Base-by-base conservation (phyloP, 2,888 invertebrate genomes). In the Watsonalla cultraria region DNA sequence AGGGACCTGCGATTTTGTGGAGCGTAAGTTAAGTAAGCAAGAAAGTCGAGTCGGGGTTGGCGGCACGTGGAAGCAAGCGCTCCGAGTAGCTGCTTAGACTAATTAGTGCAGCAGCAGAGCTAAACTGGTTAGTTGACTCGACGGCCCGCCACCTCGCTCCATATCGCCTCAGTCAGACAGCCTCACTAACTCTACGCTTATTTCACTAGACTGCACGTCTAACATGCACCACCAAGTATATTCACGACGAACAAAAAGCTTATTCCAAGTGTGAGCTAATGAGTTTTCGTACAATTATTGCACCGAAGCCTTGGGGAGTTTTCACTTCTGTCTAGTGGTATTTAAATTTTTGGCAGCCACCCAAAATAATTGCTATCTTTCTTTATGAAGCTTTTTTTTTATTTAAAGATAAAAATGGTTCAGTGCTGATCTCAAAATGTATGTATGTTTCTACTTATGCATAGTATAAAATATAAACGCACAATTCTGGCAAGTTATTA, bases 31-130 rank as follows among this genome's bases (percentile, higher is more conserved):
- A 73, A 76, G 67, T 75, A 70, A 78, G 71, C 74, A 70, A 70
- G 74, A 70, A 69, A 76, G 70, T 72, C 73, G 70, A 73, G 65
- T 69, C 65, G 61, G 72, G 70, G 63, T 57, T 51, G 59, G 63
- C 63, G 65, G 64, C 64, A 76, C 72, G 70, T 74, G 66, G 62
- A 75, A 70, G 75, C 67, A 64, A 72, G 71, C 60, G 76, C 77
- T 76, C 70, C 72, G 77, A 75, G 72, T 76, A 72, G 74, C 71
- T 81, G 79, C 79, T 86, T 78, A 81, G 77, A 80, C 82, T 89
- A 88, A 89, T 88, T 86, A 86, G 82, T 82, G 78, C 81, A 78
- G 75, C 75, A 78, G 78, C 75, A 73, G 68, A 73, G 74, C 77
- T 86, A 83, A 86, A 84, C 82, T 78, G 76, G 79, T 86, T 87